A percentile compares a stretch with the other conserved stretches of the same genome.
Evolutionary conservation across 2,113 vertebrate species (phyloP).

Genomic region (Fulmarus glacialis): DNA sequence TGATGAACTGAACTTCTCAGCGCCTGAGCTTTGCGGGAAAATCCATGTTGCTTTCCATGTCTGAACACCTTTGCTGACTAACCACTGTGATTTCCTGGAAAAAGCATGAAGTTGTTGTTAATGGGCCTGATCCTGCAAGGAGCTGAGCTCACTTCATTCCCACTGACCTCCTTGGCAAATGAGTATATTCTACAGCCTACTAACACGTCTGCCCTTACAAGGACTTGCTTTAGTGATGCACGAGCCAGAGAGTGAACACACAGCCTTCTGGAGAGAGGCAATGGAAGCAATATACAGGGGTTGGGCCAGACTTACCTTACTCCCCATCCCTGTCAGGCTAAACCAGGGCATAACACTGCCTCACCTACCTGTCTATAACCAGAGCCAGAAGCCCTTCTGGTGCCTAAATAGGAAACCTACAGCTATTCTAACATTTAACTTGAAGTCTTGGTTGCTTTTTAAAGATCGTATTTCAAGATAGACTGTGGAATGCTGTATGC

Average conservation of each 20-base stretch:
- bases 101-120: neutral
- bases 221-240: neutral
- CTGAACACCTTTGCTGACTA: neutral
- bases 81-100: neutral
- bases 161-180: neutral
- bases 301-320: neutral
- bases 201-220: fast-evolving
- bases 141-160: neutral
- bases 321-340: neutral
- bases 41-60: neutral
- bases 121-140: neutral
- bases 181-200: neutral
- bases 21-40: fast-evolving
- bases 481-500: neutral
- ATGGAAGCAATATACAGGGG: fast-evolving
- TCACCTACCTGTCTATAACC: neutral
- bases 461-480: neutral
- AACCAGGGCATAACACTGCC: neutral
- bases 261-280: neutral
- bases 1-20: neutral
- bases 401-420: neutral
- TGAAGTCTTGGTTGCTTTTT: neutral
- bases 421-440: neutral
- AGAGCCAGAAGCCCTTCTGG: neutral
- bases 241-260: neutral